phyloP scores from a whole-genome alignment of 1,140 invertebrate genomes.

The Microplitis mediator region DNA sequence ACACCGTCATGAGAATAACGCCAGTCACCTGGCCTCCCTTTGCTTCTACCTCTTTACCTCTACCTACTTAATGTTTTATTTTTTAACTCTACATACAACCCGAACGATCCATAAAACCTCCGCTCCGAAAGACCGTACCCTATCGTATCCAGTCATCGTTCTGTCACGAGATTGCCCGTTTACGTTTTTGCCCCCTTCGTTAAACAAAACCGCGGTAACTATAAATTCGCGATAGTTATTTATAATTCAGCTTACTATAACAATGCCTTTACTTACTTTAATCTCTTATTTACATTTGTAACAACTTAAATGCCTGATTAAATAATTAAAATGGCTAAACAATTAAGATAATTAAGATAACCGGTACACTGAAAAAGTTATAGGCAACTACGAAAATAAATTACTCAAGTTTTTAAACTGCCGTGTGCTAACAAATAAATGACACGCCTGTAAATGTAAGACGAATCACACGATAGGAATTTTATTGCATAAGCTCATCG shows the following conservation, averaged over 20 bases:
- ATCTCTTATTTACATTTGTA: too few relatives aligned
- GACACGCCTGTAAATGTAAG: not conserved
- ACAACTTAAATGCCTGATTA: too few relatives aligned
- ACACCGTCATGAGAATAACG: constrained; percentile 40
- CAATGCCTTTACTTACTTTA: too few relatives aligned
- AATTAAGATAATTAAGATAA: too few relatives aligned
- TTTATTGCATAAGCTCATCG: constrained; percentile 23
- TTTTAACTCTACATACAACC: not conserved
- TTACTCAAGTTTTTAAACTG: not conserved
- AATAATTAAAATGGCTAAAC: too few relatives aligned
- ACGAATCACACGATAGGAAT: constrained; percentile 17
- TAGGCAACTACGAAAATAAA: not conserved
- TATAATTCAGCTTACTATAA: not conserved
- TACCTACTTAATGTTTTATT: not conserved
- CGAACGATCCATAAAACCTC: constrained; percentile 29
- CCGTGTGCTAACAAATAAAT: not conserved
- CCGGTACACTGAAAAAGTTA: too few relatives aligned
- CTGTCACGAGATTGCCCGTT: constrained; percentile 20
- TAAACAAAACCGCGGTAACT: constrained; percentile 26
- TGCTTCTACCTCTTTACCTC: too few relatives aligned
- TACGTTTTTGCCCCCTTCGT: not conserved
- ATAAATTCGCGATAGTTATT: constrained; percentile 7
- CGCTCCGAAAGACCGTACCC: constrained; percentile 16
- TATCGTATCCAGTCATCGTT: constrained; percentile 26
- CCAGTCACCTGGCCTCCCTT: constrained; percentile 41